Conservation (phyloP, 35 echinoderm and acorn worm genomes). For the Apostichopus japonicus region DNA sequence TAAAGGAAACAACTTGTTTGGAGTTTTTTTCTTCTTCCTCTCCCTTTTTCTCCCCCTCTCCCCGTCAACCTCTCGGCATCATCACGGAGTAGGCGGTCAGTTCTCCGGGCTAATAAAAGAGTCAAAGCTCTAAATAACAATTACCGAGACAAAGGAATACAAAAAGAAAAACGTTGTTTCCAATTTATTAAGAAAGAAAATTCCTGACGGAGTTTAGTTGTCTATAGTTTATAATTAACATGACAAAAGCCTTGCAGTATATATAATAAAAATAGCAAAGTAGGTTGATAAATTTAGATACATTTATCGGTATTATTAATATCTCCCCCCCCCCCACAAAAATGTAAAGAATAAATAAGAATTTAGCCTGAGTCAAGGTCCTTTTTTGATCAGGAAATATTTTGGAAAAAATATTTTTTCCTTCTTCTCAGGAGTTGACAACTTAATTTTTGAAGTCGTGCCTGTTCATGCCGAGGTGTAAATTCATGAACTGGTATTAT, state of each 20-base stretch:
- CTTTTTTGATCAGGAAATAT: not conserved
- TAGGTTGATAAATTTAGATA: not conserved
- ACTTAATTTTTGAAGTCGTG: not conserved
- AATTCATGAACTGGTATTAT: too few species aligned
- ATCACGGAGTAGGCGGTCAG: not conserved
- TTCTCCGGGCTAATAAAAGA: not conserved
- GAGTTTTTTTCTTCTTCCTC: not conserved
- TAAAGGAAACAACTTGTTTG: constrained; percentile 51
- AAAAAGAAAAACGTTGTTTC: not conserved
- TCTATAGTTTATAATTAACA: not conserved
- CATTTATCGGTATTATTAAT: not conserved
- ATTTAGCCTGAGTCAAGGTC: constrained; percentile 3
- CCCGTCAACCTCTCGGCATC: not conserved
- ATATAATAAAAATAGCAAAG: not conserved
- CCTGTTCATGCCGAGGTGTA: too few species aligned
- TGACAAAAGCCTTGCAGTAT: not conserved
- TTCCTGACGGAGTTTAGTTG: not conserved
- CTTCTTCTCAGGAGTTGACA: not conserved
- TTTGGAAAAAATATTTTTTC: not conserved
- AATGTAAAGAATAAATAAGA: not conserved
- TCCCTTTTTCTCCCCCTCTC: not conserved
- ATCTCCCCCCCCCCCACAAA: not conserved
- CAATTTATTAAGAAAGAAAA: not conserved
- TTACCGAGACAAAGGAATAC: constrained; percentile 4
- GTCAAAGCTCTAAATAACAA: not conserved